Conservation (phyloP, 2,113 vertebrate genomes). For the Sialia sialis region DNA sequence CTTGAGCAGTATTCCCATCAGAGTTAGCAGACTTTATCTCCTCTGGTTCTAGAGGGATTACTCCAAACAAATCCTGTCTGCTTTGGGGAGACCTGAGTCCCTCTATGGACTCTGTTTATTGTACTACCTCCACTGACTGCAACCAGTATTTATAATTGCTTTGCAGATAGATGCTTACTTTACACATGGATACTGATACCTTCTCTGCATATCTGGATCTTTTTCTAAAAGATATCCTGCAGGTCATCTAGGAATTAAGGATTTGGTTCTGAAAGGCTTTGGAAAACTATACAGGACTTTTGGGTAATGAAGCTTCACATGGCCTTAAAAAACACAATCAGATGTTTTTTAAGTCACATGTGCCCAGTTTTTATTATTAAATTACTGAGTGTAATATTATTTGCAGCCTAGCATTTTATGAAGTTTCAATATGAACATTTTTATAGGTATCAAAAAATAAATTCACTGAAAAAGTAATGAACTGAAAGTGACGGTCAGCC, state of each 20-base stretch:
- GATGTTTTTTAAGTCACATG: not conserved
- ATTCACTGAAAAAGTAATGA: not conserved
- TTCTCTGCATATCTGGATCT: not conserved
- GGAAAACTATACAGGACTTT: not conserved
- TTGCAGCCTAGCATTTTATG: not conserved
- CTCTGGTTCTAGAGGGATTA: not conserved
- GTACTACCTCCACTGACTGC: not conserved
- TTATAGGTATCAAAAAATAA: not conserved
- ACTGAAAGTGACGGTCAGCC: not conserved
- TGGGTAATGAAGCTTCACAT: not conserved
- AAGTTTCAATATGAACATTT: not conserved
- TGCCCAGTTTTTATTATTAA: not conserved
- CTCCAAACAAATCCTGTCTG: not conserved
- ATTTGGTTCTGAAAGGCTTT: not conserved
- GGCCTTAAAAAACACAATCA: not conserved
- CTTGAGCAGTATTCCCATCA: not conserved
- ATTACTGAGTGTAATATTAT: not conserved
- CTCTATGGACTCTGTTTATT: accelerated
- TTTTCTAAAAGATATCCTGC: not conserved
- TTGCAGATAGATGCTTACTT: not conserved
- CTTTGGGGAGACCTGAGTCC: not conserved
- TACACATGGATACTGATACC: not conserved
- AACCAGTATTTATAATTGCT: not conserved
- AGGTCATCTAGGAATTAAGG: not conserved
- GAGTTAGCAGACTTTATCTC: not conserved